Evolutionary conservation across 2,113 vertebrate species (phyloP).

Genomic region (Acrocephalus arundinaceus): DNA sequence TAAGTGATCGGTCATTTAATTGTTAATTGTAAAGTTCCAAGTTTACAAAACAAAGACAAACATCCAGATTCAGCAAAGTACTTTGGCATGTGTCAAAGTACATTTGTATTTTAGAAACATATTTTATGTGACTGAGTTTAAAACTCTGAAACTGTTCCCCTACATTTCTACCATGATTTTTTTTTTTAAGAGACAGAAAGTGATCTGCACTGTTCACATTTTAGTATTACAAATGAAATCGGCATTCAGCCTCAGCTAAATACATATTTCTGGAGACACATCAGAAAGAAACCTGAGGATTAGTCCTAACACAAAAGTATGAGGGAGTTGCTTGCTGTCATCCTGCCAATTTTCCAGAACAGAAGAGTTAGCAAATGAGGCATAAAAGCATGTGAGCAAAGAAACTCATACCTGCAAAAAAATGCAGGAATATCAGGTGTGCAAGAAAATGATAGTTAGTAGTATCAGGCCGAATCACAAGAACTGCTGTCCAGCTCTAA

Average conservation of each 20-base stretch:
- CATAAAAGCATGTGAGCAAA: slow-evolving; percentile 35
- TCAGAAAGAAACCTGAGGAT: slow-evolving; percentile 47
- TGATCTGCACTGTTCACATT: not conserved
- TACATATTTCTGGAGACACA: slow-evolving; percentile 23
- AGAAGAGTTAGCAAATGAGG: slow-evolving; percentile 38
- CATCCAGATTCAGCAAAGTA: not conserved
- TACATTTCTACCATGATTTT: not conserved
- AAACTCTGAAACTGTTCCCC: not conserved
- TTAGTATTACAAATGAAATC: slow-evolving; percentile 7
- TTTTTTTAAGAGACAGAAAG: slow-evolving; percentile 7
- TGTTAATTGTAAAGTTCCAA: not conserved
- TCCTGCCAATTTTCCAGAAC: slow-evolving; percentile 39
- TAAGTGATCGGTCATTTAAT: not conserved
- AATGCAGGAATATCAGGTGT: not conserved
- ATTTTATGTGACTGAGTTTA: not conserved
- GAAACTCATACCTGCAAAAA: not conserved
- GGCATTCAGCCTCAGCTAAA: not conserved
- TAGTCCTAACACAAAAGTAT: slow-evolving; percentile 43
- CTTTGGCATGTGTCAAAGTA: not conserved
- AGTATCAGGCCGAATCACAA: not conserved
- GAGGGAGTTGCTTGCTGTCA: slow-evolving; percentile 44
- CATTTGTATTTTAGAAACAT: not conserved
- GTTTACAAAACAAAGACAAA: not conserved
- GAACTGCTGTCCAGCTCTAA: not conserved
- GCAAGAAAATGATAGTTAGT: not conserved